Conservation (phyloP, 1,140 invertebrate species). For the Microplitis mediator region DNA sequence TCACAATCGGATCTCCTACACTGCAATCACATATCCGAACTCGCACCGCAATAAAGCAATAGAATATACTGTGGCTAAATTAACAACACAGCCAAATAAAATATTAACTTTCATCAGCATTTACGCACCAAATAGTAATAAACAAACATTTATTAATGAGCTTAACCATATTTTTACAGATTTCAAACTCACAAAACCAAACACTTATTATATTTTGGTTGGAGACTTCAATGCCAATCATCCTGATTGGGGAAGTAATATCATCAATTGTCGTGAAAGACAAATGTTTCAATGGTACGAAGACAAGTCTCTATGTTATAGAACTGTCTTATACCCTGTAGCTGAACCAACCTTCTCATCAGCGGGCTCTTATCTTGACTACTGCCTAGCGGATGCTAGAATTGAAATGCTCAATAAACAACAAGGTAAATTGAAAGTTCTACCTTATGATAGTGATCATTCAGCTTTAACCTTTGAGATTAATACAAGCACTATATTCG, state of each 20-base stretch:
- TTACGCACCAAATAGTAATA: slow-evolving; percentile 6
- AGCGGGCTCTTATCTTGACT: slow-evolving; percentile 10
- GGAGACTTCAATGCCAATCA: slow-evolving; percentile 25
- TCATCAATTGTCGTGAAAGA: slow-evolving; percentile 6
- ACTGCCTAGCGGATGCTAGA: slow-evolving; percentile 3
- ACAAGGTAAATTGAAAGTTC: slow-evolving; percentile 9
- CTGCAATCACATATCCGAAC: background rate
- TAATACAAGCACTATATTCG: background rate
- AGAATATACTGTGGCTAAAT: slow-evolving; percentile 44
- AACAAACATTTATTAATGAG: slow-evolving; percentile 4
- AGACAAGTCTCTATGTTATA: background rate
- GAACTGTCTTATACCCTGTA: background rate
- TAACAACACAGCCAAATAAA: slow-evolving; percentile 16
- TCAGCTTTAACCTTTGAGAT: slow-evolving; percentile 12
- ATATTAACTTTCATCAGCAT: slow-evolving; percentile 11
- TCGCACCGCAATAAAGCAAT: background rate
- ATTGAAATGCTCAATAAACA: background rate
- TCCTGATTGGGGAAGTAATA: slow-evolving; percentile 1
- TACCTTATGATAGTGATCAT: slow-evolving; percentile 31
- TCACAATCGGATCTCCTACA: background rate
- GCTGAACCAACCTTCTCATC: slow-evolving; percentile 4
- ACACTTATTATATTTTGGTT: slow-evolving; percentile 13
- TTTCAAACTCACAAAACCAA: background rate
- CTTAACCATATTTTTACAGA: background rate
- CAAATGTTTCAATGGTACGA: slow-evolving; percentile 1